Conservation (phyloP, 2,113 vertebrate genomes). For the Hystrix cristata region DNA sequence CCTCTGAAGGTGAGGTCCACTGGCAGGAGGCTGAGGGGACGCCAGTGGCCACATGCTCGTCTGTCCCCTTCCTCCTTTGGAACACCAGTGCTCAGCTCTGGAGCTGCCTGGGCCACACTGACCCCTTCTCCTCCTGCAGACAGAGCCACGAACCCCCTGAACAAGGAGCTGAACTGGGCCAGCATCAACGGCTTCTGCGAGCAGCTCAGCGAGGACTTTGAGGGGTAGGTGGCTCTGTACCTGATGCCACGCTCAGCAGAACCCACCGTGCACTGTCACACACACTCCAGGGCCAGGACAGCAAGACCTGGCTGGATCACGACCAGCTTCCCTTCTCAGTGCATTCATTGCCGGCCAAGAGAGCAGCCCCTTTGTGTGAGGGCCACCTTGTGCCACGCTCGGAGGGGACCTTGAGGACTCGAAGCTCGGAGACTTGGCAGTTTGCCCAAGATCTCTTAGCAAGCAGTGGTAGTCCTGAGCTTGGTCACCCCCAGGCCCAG, state of each 20-base stretch:
- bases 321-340: not conserved
- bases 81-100: fast-evolving
- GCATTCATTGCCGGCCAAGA: not conserved
- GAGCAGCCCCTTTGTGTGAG: not conserved
- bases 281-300: fast-evolving
- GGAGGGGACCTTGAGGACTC: not conserved
- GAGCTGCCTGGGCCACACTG: not conserved
- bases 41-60: fast-evolving
- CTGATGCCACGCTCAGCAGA: fast-evolving
- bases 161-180: conserved; percentile 96
- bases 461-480: not conserved
- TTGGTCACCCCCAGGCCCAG: not conserved
- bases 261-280: fast-evolving
- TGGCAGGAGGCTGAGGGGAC: not conserved
- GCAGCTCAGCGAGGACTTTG: conserved; percentile 95
- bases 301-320: not conserved
- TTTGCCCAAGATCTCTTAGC: not conserved
- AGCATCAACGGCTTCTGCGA: conserved; percentile 95
- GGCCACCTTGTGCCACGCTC: not conserved
- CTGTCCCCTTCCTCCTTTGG: fast-evolving
- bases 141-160: conserved; percentile 96
- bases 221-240: conserved; percentile 91
- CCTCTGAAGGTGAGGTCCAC: not conserved
- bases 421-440: not conserved
- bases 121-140: conserved; percentile 86